Evolutionary conservation across 2,113 vertebrate genomes (phyloP).

Genomic region (Carollia perspicillata): DNA sequence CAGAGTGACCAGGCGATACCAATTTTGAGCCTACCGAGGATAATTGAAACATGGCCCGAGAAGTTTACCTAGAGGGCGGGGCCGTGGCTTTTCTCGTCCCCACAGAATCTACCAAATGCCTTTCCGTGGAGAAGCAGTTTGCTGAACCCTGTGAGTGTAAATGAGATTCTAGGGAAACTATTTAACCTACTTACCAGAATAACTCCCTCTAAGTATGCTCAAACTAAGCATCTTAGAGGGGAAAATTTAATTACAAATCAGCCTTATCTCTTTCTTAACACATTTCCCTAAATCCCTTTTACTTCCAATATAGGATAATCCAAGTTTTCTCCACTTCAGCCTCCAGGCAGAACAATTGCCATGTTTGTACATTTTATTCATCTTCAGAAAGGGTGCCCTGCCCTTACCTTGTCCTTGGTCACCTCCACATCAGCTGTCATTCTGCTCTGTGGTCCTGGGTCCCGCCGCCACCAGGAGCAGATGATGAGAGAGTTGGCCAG

Average conservation of each 20-base stretch:
- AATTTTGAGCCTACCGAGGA: neutral
- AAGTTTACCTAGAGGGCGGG: neutral
- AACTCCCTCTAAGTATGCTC: neutral
- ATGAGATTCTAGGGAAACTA: neutral
- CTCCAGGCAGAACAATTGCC: neutral
- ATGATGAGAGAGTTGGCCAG: conserved; percentile 88
- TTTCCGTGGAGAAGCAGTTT: neutral
- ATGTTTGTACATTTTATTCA: neutral
- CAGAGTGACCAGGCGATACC: neutral
- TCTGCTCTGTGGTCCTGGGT: conserved; percentile 86
- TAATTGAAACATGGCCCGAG: neutral
- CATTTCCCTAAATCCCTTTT: neutral
- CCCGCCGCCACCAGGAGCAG: conserved; percentile 90
- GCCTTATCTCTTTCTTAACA: neutral
- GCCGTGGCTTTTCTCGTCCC: too few relatives aligned
- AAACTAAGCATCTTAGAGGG: neutral
- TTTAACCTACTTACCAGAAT: neutral
- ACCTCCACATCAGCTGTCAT: conserved; percentile 88
- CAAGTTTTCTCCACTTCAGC: neutral
- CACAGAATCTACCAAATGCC: neutral
- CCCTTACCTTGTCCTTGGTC: conserved; percentile 84
- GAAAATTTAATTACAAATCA: neutral
- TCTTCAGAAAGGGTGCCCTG: neutral
- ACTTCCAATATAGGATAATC: neutral
- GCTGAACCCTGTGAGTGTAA: neutral